phyloP scores from a whole-genome alignment of 2,888 invertebrate genomes.

The Crematogaster levior region DNA sequence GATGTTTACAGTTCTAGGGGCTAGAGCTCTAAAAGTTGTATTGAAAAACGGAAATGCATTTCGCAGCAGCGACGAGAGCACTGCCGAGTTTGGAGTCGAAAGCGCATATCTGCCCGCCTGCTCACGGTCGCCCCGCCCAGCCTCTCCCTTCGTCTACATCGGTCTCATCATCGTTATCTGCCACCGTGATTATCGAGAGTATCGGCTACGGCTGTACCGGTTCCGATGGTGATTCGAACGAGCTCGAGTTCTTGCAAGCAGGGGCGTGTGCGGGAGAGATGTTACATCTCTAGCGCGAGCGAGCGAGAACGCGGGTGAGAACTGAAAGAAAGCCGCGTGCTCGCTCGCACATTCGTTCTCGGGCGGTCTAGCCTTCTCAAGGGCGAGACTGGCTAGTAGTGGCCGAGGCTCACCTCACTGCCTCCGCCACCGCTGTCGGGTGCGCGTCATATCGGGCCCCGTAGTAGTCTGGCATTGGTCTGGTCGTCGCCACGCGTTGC shows the following conservation, averaged over 20 bases:
- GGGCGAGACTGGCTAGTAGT: conserved; percentile 64
- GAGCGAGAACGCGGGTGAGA: conserved; percentile 47
- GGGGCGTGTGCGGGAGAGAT: conserved; percentile 11
- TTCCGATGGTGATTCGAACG: conserved; percentile 56
- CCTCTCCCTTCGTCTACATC: no score
- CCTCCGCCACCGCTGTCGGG: conserved; percentile 20
- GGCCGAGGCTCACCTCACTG: conserved; percentile 38
- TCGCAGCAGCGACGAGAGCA: neutral
- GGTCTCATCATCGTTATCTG: conserved; percentile 19
- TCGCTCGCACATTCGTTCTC: conserved; percentile 15
- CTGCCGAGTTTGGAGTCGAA: neutral
- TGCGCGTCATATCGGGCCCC: conserved; percentile 67
- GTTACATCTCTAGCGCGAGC: conserved; percentile 5
- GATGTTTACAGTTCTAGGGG: no score
- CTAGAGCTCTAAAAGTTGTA: neutral
- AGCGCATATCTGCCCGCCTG: conserved; percentile 16
- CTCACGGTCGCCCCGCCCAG: neutral
- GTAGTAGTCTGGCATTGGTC: conserved; percentile 76
- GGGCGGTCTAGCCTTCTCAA: conserved; percentile 68
- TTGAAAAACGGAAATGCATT: neutral
- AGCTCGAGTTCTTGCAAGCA: neutral
- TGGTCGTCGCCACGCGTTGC: conserved; percentile 65
- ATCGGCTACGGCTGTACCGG: conserved; percentile 50
- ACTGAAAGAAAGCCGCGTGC: conserved; percentile 58
- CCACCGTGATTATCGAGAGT: conserved; percentile 20